These are phyloP conservation scores for Coregonus sp. DNA, from an alignment of 2,797 vertebrate species.

Conservation along the genomic window DNA sequence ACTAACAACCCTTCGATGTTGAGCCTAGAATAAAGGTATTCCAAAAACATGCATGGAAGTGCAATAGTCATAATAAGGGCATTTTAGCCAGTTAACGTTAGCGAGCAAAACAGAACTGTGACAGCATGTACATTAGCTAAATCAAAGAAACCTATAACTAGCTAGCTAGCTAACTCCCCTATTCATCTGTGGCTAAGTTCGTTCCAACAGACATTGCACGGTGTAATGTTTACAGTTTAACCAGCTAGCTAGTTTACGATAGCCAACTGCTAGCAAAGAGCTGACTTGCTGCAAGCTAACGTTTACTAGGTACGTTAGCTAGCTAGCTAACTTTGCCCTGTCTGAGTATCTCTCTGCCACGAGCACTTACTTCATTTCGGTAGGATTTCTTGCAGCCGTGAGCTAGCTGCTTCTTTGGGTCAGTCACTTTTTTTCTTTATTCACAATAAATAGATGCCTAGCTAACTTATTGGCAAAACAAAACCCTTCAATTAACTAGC, in stretches of 20 bases:
- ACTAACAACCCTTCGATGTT: slow-evolving; percentile 91
- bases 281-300: not conserved
- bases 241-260: not conserved
- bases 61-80: too few relatives aligned
- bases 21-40: slow-evolving; percentile 69
- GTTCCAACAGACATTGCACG: not conserved
- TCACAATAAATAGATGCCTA: not conserved
- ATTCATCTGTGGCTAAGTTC: not conserved
- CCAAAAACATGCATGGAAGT: not conserved
- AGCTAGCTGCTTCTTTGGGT: not conserved
- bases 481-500: not conserved
- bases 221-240: not conserved
- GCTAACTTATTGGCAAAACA: not conserved
- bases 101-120: not conserved
- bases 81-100: too few relatives aligned
- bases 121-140: not conserved
- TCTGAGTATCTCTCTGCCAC: not conserved
- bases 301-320: not conserved
- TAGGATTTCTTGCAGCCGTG: not conserved
- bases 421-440: not conserved
- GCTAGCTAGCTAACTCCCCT: not conserved
- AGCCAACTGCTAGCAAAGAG: not conserved
- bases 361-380: not conserved
- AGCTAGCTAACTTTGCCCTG: not conserved
- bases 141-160: not conserved